Base-by-base conservation (phyloP, 35 echinoderm and acorn worm genomes). In the Amphiura filiformis region DNA sequence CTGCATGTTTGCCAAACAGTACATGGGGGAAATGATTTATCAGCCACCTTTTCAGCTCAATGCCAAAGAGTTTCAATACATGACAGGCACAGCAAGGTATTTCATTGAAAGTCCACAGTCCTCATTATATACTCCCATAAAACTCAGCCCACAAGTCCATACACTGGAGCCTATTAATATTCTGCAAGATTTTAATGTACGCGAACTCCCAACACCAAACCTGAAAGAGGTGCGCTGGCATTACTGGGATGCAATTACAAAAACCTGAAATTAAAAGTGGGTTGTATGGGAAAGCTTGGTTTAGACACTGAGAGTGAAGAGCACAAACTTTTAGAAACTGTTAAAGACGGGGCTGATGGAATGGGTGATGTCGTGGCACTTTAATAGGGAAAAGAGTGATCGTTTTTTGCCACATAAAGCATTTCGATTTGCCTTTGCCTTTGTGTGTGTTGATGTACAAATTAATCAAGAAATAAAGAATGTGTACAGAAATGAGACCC, bases 301-400 rank as follows among this genome's bases (percentile, higher is more conserved):
- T 13, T 81, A 5, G 77, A 76, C 37, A 77, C 84, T 33, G 90
- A 90, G 13, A 80, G 44, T n/a, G 33, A 41, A 1, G 33, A 32
- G 0, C 37, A 39, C 77, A 32, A 82, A 14, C 4, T 76, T 12
- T 87, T 38, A 57, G 86, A 78, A 22, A 87, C 85, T 1, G 0
- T 87, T 0, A 89, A 89, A 70, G 88, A 89, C 75, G 88, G 79
- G 0, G 47, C 88, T 2, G 88, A 89, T 83, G 88, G 88, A 18
- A 83, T 83, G 56, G 80, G 88, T 11, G 88, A 89, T 34, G 39
- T 83, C 15, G 0, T n/a, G 4, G 76, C n/a, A n/a, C n/a, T n/a
- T 89, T 30, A 9, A 26, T 11, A 82, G 38, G 26, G 79, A 30
- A 1, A 32, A 37, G 32, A 9, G 32, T 26, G 88, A 89, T 5